A percentile compares a stretch with the other conserved stretches of the same genome.
Conservation (phyloP, 2,888 invertebrate species). For the Microchrysa polita region DNA sequence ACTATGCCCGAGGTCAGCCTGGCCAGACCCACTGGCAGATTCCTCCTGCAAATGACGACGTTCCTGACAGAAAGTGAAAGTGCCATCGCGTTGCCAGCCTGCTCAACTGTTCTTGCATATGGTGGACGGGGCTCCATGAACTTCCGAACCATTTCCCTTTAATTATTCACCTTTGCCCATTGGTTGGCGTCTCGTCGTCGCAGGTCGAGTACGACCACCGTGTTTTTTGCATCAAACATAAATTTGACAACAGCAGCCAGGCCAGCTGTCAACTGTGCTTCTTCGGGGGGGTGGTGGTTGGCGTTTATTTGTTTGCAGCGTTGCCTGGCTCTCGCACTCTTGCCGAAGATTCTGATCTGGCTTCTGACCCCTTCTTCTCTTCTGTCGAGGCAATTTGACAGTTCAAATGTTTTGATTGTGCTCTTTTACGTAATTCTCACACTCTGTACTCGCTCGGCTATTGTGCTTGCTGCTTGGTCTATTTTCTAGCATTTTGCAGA, state of each 20-base stretch:
- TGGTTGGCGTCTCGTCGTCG: conserved; percentile 10
- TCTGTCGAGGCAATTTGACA: conserved; percentile 20
- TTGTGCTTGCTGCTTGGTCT: neutral
- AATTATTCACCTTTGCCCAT: neutral
- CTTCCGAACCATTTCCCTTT: neutral
- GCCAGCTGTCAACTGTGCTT: no score
- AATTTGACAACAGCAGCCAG: conserved; percentile 40
- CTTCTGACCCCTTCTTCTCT: neutral
- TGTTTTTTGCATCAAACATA: conserved; percentile 33
- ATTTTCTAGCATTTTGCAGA: conserved; percentile 11
- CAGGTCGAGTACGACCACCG: no score
- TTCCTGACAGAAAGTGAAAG: conserved; percentile 13
- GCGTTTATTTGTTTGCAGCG: neutral
- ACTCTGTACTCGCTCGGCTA: neutral
- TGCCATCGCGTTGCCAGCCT: neutral
- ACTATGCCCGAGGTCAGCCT: no score
- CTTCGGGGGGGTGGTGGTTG: no score
- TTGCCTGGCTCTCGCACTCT: neutral
- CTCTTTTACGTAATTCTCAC: conserved; percentile 36
- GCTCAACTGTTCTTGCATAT: neutral
- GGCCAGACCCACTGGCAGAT: neutral
- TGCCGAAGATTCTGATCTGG: neutral
- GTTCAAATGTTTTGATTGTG: conserved; percentile 11
- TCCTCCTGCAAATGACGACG: neutral
- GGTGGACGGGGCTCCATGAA: neutral